phyloP scores from a whole-genome alignment of 2,797 vertebrate genomes.

The Lophius americanus region DNA sequence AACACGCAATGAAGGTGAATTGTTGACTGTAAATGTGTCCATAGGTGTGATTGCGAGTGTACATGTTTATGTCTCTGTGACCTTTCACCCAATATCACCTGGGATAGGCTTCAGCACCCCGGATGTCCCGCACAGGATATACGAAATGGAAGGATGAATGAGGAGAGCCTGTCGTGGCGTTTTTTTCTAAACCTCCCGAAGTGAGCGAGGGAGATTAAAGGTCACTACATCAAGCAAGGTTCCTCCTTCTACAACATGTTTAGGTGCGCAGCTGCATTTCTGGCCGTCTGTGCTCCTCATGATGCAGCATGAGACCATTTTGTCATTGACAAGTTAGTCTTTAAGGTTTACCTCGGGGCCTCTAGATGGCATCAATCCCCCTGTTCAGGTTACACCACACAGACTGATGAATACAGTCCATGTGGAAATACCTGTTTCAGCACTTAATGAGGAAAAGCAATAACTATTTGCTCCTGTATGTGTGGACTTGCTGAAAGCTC shows the following conservation, averaged over 20 bases:
- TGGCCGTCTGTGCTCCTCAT: slow-evolving; percentile 20
- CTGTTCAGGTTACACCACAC: slow-evolving; percentile 42
- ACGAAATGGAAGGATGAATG: too few relatives aligned
- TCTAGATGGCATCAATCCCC: slow-evolving; percentile 71
- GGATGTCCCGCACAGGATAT: too few relatives aligned
- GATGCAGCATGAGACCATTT: slow-evolving; percentile 40
- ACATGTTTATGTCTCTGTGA: too few relatives aligned
- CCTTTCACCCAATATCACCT: too few relatives aligned
- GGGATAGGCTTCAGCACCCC: too few relatives aligned
- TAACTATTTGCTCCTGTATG: slow-evolving; percentile 23
- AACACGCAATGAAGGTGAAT: too few relatives aligned
- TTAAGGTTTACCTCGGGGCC: slow-evolving; percentile 38
- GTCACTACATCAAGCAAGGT: too few relatives aligned
- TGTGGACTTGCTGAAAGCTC: slow-evolving; percentile 3
- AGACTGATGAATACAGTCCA: slow-evolving; percentile 26
- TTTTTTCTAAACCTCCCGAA: too few relatives aligned
- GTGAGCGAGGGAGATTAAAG: too few relatives aligned
- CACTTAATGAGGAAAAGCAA: slow-evolving; percentile 34
- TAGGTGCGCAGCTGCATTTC: slow-evolving; percentile 11
- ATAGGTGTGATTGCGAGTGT: too few relatives aligned
- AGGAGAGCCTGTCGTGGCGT: too few relatives aligned
- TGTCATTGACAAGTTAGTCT: slow-evolving; percentile 18
- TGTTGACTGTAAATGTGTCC: too few relatives aligned
- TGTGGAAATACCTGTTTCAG: slow-evolving; percentile 68
- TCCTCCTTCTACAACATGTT: slow-evolving; percentile 1